Evolutionary conservation across 2,888 invertebrate species (phyloP).

Genomic region (Plemyria rubiginata): DNA sequence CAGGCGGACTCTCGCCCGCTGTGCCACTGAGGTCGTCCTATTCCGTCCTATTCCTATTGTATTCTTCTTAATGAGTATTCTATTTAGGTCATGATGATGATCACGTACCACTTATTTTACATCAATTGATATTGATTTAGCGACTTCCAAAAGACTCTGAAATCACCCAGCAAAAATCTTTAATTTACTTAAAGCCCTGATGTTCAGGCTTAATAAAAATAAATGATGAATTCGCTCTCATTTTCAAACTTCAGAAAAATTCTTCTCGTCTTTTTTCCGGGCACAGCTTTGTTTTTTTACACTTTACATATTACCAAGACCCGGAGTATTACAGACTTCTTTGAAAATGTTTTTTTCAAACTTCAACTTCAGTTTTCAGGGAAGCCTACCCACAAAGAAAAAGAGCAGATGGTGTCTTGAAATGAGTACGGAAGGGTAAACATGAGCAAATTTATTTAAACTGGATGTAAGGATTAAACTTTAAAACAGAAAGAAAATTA

Average conservation of each 20-base stretch:
- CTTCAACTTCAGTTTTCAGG: conserved; percentile 18
- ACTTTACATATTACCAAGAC: conserved; percentile 25
- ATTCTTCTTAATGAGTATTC: too few species aligned
- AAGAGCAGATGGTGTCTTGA: conserved; percentile 47
- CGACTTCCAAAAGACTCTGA: too few species aligned
- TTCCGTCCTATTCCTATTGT: too few species aligned
- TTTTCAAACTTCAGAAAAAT: conserved; percentile 18
- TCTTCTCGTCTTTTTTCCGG: conserved; percentile 8
- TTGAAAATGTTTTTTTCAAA: conserved; percentile 28
- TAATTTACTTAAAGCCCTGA: conserved; percentile 13
- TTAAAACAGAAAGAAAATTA: too few species aligned
- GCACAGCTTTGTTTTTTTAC: conserved; percentile 15
- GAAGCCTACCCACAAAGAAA: conserved; percentile 9
- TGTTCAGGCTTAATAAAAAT: conserved; percentile 28
- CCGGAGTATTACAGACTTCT: conserved; percentile 13
- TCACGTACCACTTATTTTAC: too few species aligned
- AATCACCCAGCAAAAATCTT: background rate
- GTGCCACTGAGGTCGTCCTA: too few species aligned
- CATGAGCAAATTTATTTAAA: conserved; percentile 44
- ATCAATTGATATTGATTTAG: too few species aligned
- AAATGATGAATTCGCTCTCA: conserved; percentile 16
- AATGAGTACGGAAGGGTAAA: conserved; percentile 38
- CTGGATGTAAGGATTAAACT: too few species aligned
- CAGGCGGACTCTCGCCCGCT: too few species aligned
- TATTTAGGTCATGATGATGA: too few species aligned